Conservation (phyloP, 2,888 invertebrate species). For the Erpobdella octoculata region DNA sequence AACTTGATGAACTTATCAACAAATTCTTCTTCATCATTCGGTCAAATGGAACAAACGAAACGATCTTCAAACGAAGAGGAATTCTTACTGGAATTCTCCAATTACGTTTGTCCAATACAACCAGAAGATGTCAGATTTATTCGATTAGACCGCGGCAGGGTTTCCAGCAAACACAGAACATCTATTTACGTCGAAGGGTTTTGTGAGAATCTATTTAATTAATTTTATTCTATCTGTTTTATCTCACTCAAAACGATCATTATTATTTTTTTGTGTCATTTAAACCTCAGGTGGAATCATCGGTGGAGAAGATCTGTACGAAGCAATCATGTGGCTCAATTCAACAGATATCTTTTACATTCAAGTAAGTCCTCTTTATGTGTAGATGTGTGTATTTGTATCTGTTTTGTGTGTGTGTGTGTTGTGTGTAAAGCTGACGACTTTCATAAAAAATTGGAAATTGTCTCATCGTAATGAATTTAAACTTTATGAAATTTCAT, state of each 20-base stretch:
- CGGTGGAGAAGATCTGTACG: background rate
- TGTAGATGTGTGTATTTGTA: too few relatives aligned
- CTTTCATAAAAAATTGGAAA: too few relatives aligned
- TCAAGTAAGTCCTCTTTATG: too few relatives aligned
- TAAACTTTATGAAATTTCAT: too few relatives aligned
- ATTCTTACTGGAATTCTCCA: background rate
- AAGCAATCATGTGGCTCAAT: background rate
- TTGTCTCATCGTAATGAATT: too few relatives aligned
- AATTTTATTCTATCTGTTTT: too few relatives aligned
- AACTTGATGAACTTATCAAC: too few relatives aligned
- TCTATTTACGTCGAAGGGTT: slow-evolving; percentile 10
- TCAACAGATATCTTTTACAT: background rate
- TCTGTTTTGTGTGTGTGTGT: too few relatives aligned
- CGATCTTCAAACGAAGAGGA: background rate
- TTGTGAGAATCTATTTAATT: slow-evolving; percentile 2
- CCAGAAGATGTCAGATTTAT: background rate
- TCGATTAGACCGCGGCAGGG: background rate
- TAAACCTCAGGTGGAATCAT: background rate
- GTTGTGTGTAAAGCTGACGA: too few relatives aligned
- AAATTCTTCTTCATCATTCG: background rate
- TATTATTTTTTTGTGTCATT: too few relatives aligned
- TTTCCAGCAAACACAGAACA: background rate
- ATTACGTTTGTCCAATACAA: background rate
- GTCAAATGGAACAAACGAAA: background rate
- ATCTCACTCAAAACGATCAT: too few relatives aligned